A percentile compares a stretch with the other conserved stretches of the same genome.
These are phyloP conservation scores for Emberiza fucata DNA, from an alignment of 2,113 vertebrate species.

Conservation along the genomic window DNA sequence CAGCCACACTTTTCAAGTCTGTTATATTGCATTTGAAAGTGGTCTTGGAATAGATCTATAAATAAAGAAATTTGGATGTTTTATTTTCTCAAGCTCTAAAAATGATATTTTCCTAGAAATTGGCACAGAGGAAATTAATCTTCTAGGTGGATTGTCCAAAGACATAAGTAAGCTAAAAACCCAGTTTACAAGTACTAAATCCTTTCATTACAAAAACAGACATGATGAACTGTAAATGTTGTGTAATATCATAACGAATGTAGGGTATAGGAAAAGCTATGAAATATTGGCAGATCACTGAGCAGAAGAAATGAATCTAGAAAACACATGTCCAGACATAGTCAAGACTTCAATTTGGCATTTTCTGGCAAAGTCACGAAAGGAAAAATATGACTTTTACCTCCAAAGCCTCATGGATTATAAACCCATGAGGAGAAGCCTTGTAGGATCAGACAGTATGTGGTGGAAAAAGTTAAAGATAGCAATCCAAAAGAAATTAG, in stretches of 20 bases:
- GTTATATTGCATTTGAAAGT: not conserved
- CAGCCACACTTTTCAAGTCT: not conserved
- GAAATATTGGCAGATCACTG: not conserved
- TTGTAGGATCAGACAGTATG: not conserved
- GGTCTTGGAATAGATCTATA: not conserved
- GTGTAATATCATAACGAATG: not conserved
- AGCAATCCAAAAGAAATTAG: not conserved
- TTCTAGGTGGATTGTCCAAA: not conserved
- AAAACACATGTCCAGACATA: not conserved
- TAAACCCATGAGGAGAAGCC: not conserved
- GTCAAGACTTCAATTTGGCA: not conserved
- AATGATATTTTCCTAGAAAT: not conserved
- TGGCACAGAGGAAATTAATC: not conserved
- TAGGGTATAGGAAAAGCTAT: not conserved
- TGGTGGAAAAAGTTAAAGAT: not conserved
- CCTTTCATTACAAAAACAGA: not conserved
- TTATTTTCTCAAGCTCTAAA: not conserved
- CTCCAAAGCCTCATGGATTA: not conserved
- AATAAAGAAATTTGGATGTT: not conserved
- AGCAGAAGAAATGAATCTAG: not conserved
- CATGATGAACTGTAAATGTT: not conserved
- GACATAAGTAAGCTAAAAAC: not conserved
- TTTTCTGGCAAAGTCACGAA: not conserved
- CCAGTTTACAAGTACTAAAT: not conserved
- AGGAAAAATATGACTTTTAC: not conserved